Base-by-base conservation (phyloP, 1,140 invertebrate species). In the Drosophila navojoa region DNA sequence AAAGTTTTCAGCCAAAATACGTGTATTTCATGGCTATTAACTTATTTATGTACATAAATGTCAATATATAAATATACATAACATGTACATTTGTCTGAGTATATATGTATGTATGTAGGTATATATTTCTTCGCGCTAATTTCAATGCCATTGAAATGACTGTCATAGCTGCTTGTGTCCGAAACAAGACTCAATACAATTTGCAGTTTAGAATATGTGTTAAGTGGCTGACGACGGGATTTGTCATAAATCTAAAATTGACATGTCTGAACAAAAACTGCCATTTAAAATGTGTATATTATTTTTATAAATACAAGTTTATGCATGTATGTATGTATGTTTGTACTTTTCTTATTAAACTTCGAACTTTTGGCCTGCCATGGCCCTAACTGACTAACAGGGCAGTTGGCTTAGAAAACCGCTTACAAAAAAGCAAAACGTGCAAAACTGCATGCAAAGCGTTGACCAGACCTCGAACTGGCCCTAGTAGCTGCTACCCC, bases 341-440 rank as follows among this genome's bases (percentile, higher is more conserved):
- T 54, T 27, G 45, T 22, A 32, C 32, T 69, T 77, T 77, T 61
- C 57, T 50, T 61, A 58, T 63, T 71, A 16, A 50, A 19, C 79
- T 78, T 73, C 71, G 22, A 60, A 50, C 50, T 58, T 78, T 44
- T 69, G 64, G 44, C 57, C 57, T 73, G 71, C 52, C 81, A 77
- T 78, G 82, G 80, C 82, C 81, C 81, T 70, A 84, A 49, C 57
- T 67, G 61, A 54, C 67, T 52, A 27, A 25, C 64, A 42, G 68
- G 59, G 32, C 71, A 73, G 59, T 50, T 54, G 52, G 76, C 79
- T 86, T 86, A 86, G 76, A 87, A 87, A 87, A 78, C 75, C 53
- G 53, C 57, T 76, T 76, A 15, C 22, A 54, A 35, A 35, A 35
- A 19, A 53, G 32, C 52, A 52, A 11, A 38, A 2, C 1, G 10